Evolutionary conservation across 2,797 vertebrate genomes (phyloP), one percentile per base, ranked within the genome.

Genomic region (Coccyzus lansbergi): DNA sequence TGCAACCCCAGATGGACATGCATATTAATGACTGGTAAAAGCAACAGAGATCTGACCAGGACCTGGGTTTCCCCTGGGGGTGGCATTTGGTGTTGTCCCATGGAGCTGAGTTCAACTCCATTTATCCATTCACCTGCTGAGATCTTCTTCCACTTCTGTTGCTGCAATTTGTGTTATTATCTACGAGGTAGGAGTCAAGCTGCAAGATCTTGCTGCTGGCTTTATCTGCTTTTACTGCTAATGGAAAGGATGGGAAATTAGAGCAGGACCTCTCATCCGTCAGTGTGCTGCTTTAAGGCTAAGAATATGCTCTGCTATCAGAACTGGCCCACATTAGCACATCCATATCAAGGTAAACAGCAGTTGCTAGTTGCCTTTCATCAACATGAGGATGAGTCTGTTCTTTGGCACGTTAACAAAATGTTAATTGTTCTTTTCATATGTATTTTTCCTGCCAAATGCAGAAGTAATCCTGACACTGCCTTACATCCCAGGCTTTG

Each of bases 341-440:
- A 52, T 40, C 5, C 78, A 86, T 69, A 83, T 83, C 78, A 94
- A 92, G 90, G 94, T 85, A 90, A 92, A 91, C 86, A 94, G 93
- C 90, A 63, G 78, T 74, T 25, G 70, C 75, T 4, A 46, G 86
- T 25, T 22, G 76, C 95, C 95, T 95, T 93, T 88, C 94, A 95
- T 95, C 96, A 96, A 90, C 67, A 21, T 38, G 78, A 69, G 95
- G 94, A 96, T 97, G 92, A 93, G 79, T 58, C 91, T 88, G 90
- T 62, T 94, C 75, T 53, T 48, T 96, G 94, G 90, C 91, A 89
- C 93, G 86, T 97, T 96, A 97, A 92, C 67, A 51, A 92, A 94
- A 92, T 80, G 86, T 90, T 97, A 97, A 97, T 97, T 97, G 95
- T 94, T 95, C 93, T 93, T 97, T 96, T 94, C 89, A 72, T 81